Evolutionary conservation across 2,888 invertebrate species (phyloP), one percentile per base, ranked within the genome.

Genomic region (Melanchra persicariae): DNA sequence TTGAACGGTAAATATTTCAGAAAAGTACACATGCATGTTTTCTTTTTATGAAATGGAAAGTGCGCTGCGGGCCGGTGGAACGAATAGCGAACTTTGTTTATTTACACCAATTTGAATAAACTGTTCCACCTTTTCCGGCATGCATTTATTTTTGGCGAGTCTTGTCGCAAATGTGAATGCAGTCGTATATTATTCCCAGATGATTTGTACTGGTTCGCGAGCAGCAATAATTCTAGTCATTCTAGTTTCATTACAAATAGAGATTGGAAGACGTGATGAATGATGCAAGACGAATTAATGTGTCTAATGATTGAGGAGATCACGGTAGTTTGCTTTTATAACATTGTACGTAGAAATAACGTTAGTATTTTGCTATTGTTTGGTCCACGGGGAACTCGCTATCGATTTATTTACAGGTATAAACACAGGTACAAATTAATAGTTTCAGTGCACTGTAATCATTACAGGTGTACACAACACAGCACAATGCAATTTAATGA

Each of bases 241-340:
- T 73, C 51, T 85, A 69, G 74, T 71, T 70, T 67, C 70, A 69
- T 67, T 77, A 68, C 64, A 69, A 70, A 65, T 58, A 49, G 71
- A 61, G 75, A 78, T 78, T 74, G 70, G 57, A 62, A 70, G 74
- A 75, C 71, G 67, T 55, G 74, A 74, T 68, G 74, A 78, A 73
- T 81, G 69, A 79, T 79, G 59, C 54, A 43, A 68, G 60, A 72
- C 71, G 40, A 83, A 77, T 77, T 71, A 68, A 83, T 84, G 69
- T 83, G 70, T 57, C 55, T 70, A 81, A 81, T 81, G 77, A 85
- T 77, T 71, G 85, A 70, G 62, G 58, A 65, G 83, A 67, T 68
- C 74, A 67, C 67, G 55, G 45, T 43, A 62, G 60, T 70, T 73
- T 74, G 64, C 58, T 60, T 69, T 64, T 81, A 9, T 57, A 71